These are phyloP conservation scores for Spea bombifrons DNA, from an alignment of 2,113 vertebrate genomes.

Conservation along the genomic window DNA sequence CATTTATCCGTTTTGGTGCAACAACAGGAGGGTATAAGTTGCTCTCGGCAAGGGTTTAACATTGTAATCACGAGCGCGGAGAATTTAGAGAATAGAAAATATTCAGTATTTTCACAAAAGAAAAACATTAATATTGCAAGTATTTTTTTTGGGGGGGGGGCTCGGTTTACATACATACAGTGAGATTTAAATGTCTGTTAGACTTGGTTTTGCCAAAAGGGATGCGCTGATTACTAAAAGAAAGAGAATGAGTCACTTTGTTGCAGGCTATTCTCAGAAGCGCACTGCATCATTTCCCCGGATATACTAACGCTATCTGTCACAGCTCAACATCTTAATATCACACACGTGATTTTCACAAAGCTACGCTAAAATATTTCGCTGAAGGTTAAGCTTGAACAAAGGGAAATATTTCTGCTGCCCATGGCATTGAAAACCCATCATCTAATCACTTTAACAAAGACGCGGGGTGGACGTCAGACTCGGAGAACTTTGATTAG, in stretches of 20 bases:
- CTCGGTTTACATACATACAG: conserved; percentile 12
- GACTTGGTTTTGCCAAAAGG: conserved; percentile 22
- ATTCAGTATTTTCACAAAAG: not conserved
- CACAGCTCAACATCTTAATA: conserved; percentile 29
- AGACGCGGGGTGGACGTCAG: not conserved
- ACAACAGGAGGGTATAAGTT: too few relatives aligned
- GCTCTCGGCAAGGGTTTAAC: too few relatives aligned
- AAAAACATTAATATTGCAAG: not conserved
- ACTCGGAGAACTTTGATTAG: not conserved
- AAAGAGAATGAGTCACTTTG: conserved; percentile 40
- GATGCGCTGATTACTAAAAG: conserved; percentile 29
- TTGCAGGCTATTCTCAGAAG: conserved; percentile 34
- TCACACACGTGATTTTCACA: not conserved
- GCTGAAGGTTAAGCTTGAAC: conserved; percentile 34
- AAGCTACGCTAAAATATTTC: conserved; percentile 16
- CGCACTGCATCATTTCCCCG: conserved; percentile 33
- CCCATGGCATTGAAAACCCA: conserved; percentile 19
- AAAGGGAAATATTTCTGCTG: conserved; percentile 11
- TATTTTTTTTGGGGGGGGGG: not conserved
- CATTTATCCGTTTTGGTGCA: too few relatives aligned
- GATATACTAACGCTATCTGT: conserved; percentile 45
- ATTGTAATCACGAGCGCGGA: too few relatives aligned
- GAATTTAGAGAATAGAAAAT: too few relatives aligned
- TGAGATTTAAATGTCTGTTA: conserved; percentile 20
- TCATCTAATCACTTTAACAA: conserved; percentile 1